Conservation (phyloP, 2,888 invertebrate species). For the Meganola albula region DNA sequence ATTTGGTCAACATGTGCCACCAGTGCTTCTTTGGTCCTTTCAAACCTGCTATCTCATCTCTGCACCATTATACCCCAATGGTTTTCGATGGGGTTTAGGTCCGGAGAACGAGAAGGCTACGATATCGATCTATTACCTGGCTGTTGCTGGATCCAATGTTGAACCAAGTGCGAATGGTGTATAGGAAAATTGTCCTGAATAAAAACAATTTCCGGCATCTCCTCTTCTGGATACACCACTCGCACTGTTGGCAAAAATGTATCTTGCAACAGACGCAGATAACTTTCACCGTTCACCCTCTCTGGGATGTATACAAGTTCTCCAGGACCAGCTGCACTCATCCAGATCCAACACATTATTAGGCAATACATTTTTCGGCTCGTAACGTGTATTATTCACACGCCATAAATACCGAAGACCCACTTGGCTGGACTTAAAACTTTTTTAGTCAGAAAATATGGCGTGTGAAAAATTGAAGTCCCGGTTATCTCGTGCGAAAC, state of each 20-base stretch:
- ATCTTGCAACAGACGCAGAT: neutral
- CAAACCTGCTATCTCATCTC: too few relatives aligned
- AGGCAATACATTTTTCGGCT: neutral
- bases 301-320: neutral
- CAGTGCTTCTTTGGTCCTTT: too few relatives aligned
- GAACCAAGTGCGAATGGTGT: neutral
- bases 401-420: neutral
- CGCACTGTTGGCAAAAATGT: conserved; percentile 2
- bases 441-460: neutral
- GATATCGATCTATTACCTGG: neutral
- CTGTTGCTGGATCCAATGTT: neutral
- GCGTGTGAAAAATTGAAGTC: neutral
- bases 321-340: neutral
- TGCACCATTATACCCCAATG: conserved; percentile 2
- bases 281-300: neutral
- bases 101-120: conserved; percentile 1
- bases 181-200: neutral
- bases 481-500: neutral
- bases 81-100: conserved; percentile 3
- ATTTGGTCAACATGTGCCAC: too few relatives aligned
- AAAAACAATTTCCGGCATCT: neutral
- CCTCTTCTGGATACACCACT: neutral
- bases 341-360: conserved; percentile 3
- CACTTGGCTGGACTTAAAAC: neutral
- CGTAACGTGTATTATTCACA: neutral